Base-by-base conservation (phyloP, 1,140 invertebrate genomes). In the Zaprionus africanus region DNA sequence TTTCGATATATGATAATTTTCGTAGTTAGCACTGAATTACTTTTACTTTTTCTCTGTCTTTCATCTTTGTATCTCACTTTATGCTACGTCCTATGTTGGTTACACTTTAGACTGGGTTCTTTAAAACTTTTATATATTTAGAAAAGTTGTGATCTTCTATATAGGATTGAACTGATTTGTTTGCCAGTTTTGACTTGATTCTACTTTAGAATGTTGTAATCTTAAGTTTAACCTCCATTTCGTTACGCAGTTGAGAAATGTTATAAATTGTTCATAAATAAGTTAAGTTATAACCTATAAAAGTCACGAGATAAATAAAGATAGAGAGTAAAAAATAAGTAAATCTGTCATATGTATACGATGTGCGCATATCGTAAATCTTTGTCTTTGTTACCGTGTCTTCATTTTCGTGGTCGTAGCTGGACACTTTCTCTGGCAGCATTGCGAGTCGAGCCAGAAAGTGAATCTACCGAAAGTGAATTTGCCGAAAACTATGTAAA, bases 291-390 rank as follows among this genome's bases (percentile, higher is more conserved):
- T 38, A 58, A 51, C 60, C 26, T 24, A 41, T 19, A 28, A 49
- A 41, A 28, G 56, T 43, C 12, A n/a, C 58, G 54, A 60, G 49
- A 76, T 65, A 66, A 31, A 60, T 7, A 54, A 65, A 65, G 65
- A 60, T 65, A 46, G 57, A 28, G 66, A 73, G 46, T 78, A 46
- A 49, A 51, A 34, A 78, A 75, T n/a, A 78, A 61, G 76, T 67
- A 79, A 71, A 82, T 83, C 56, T 82, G 67, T 60, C 53, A 65
- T 59, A 79, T 78, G 56, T 76, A 69, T 63, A 67, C 66, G 71
- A 81, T 76, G 70, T 12, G 41, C 60, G 58, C 65, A 79, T 74
- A 84, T 88, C 71, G 66, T 88, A 88, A 83, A 88, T 88, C 69
- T 82, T 54, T 64, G 76, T 71, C 83, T 81, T 71, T 78, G 69